phyloP scores from a whole-genome alignment of 2,888 invertebrate species.

The Heteropelma amictum region DNA sequence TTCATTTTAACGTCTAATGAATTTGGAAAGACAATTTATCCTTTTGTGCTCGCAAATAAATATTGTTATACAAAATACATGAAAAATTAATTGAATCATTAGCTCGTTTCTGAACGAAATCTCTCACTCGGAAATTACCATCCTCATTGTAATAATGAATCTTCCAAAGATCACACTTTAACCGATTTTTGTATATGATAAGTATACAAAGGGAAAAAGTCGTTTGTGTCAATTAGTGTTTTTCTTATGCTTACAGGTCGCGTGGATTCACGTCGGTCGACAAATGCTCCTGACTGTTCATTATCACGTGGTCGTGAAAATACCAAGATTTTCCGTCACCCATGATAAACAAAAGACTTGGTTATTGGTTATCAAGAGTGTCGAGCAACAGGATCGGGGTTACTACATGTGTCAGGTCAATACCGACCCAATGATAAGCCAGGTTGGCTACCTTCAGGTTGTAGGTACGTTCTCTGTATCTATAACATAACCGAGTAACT shows the following conservation, averaged over 20 bases:
- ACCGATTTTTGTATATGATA: too few relatives aligned
- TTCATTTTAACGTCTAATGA: too few relatives aligned
- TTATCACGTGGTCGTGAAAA: conserved; percentile 92
- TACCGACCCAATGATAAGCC: conserved; percentile 96
- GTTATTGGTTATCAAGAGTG: conserved; percentile 93
- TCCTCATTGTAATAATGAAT: too few relatives aligned
- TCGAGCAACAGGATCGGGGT: conserved; percentile 94
- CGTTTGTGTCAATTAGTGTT: too few relatives aligned
- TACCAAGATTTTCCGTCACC: conserved; percentile 94
- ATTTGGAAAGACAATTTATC: too few relatives aligned
- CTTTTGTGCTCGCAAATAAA: too few relatives aligned
- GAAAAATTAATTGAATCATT: too few relatives aligned
- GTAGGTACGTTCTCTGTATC: conserved; percentile 84
- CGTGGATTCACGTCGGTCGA: conserved; percentile 96
- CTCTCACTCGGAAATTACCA: too few relatives aligned
- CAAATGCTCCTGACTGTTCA: conserved; percentile 96
- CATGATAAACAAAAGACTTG: conserved; percentile 96
- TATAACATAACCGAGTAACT: neutral
- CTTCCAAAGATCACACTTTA: too few relatives aligned
- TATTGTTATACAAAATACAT: too few relatives aligned
- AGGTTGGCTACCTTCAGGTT: conserved; percentile 95
- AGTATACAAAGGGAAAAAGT: too few relatives aligned
- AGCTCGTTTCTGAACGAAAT: too few relatives aligned
- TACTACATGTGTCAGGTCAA: conserved; percentile 95
- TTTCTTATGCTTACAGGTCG: conserved; percentile 88